Evolutionary conservation across 1,140 invertebrate species (phyloP).

Genomic region (Laupala kohalensis): DNA sequence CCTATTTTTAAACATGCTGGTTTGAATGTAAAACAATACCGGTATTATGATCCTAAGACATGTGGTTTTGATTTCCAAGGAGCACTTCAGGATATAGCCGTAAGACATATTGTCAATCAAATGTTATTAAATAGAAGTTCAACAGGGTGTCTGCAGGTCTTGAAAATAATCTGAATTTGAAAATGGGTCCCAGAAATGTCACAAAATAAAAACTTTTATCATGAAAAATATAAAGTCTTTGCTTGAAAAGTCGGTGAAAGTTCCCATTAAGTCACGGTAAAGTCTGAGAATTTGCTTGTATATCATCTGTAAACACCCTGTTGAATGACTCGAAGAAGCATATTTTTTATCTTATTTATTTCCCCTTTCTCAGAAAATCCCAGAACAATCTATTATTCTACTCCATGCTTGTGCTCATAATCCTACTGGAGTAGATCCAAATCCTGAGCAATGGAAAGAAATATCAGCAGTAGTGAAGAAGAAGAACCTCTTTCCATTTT

Average conservation of each 20-base stretch:
- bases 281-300: background rate
- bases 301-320: background rate
- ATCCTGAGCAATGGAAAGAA: slow-evolving; percentile 80
- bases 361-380: slow-evolving; percentile 84
- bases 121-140: too few relatives aligned
- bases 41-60: slow-evolving; percentile 91
- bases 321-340: too few relatives aligned
- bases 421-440: slow-evolving; percentile 95
- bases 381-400: slow-evolving; percentile 82
- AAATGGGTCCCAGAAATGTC: too few relatives aligned
- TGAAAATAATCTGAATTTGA: background rate
- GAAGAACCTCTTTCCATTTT: slow-evolving; percentile 85
- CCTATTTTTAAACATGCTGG: slow-evolving; percentile 87
- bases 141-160: background rate
- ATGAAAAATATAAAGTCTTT: too few relatives aligned
- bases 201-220: too few relatives aligned
- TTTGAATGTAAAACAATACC: slow-evolving; percentile 77
- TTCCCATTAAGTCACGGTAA: too few relatives aligned
- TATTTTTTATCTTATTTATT: too few relatives aligned
- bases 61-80: slow-evolving; percentile 92
- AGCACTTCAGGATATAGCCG: slow-evolving; percentile 77
- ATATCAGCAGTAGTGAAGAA: slow-evolving; percentile 68
- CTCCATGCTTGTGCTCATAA: slow-evolving; percentile 99
- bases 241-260: too few relatives aligned
- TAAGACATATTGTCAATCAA: slow-evolving; percentile 43